Evolutionary conservation across 2,797 vertebrate species (phyloP), one percentile per base, ranked within the genome.

Genomic region (Coccyzus lansbergi): DNA sequence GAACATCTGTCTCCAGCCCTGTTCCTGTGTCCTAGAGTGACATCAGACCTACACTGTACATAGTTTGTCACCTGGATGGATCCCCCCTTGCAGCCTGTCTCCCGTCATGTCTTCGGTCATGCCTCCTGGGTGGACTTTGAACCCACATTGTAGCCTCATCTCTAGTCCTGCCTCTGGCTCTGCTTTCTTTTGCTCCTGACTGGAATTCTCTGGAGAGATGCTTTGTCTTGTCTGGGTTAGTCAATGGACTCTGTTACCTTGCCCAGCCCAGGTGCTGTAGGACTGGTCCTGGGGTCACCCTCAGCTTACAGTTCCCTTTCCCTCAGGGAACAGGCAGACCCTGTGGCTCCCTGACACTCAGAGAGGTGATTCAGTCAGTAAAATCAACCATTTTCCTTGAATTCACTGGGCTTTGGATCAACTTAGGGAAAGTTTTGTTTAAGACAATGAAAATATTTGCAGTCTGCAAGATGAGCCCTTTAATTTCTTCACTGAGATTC

Each of bases 131-230:
- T 0, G 52, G 56, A 40, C 14, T 72, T 13, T 24, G 53, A n/a
- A 84, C 12, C 2, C 55, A 53, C 0, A 0, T 0, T 68, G 29
- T 5, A 58, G 24, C 29, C 24, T 63, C 62, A 67, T 38, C 25
- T 63, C 38, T 46, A 58, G 26, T 78, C 48, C 38, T 29, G 19
- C 56, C 36, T 82, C 33, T 56, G 29, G 2, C 19, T 24, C 52
- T 14, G 10, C n/a, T 21, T 56, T 42, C 24, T 83, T 59, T 62
- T 48, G 59, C 28, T 91, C 34, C 71, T 65, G 53, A 75, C 21
- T 67, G 51, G 51, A 58, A 58, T 62, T 86, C 55, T 78, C 81
- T 83, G 64, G 38, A 88, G 52, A 25, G 60, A 62, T 0, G 2
- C 19, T 92, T 72, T 88, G 20, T 31, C n/a, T 75, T 81, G 18